Base-by-base conservation (phyloP, 2,113 vertebrate genomes). In the Tragelaphus imberbis region DNA sequence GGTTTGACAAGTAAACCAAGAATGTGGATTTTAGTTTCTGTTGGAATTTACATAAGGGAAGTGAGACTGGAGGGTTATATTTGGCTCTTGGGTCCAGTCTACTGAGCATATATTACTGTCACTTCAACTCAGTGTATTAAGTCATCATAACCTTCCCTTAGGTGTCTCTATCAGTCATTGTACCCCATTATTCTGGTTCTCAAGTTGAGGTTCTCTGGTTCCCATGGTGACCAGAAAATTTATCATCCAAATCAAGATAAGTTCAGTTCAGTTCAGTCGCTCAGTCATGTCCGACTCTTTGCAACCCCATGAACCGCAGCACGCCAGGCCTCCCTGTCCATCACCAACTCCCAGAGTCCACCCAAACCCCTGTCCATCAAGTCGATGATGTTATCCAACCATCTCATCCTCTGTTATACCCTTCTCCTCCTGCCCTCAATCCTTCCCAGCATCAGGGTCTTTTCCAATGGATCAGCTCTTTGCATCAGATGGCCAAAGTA, bases 301-400 rank as follows among this genome's bases (percentile, higher is more conserved):
- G 12, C 2, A 12, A 61, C 6, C 27, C 59, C 27, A 14, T 61
- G 27, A 61, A 61, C 2, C 0, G 0, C 59, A 61, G 27, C 12
- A 61, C 27, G 0, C 27, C 59, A 61, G 27, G 59, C 59, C 12
- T 61, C 59, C 59, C 59, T 30, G 59, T 61, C 27, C 12, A 61
- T 61, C 27, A 61, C 27, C 59, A 61, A 28, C 59, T 61, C 59
- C 12, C 2, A 2, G 59, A 28, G 27, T 28, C 4, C 59, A 61
- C 27, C 27, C 59, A 61, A 14, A 61, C 5, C 27, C 2, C 14
- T 28, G 12, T 61, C 27, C 59, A 28, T 61, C 1, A 2, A 61
- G 59, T 61, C 5, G 1, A 6, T 61, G 59, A 28, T 28, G 59
- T 12, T 5, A 61, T 61, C 27, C 59, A 61, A 28, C 59, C 27